Evolutionary conservation across 2,113 vertebrate species (phyloP).

Genomic region (Halcyon senegalensis): DNA sequence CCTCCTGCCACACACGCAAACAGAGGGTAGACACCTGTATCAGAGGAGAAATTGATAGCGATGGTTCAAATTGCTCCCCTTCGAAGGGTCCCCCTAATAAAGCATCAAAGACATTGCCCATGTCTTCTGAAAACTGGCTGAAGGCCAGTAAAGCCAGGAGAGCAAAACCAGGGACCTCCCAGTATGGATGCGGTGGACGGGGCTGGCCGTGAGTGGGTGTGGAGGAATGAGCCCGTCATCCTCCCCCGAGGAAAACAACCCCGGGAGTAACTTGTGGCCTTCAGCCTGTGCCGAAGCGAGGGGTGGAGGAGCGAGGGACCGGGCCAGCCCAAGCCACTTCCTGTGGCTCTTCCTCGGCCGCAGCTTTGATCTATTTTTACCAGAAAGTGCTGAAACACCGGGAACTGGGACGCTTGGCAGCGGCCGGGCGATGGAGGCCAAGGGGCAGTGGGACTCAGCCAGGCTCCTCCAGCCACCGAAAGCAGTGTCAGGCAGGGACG

Average conservation of each 20-base stretch:
- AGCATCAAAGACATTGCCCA: fast-evolving
- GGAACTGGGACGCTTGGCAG: not conserved
- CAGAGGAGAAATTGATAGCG: not conserved
- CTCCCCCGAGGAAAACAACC: not conserved
- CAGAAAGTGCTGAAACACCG: not conserved
- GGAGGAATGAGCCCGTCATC: not conserved
- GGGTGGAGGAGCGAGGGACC: not conserved
- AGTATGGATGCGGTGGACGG: fast-evolving
- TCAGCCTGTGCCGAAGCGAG: not conserved
- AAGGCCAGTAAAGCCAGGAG: not conserved
- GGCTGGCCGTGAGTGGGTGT: not conserved
- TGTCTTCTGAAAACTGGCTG: not conserved
- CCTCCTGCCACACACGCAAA: not conserved
- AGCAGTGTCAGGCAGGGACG: not conserved
- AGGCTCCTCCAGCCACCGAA: not conserved
- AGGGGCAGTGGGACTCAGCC: fast-evolving
- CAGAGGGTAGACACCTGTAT: too few relatives aligned
- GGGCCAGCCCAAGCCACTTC: not conserved
- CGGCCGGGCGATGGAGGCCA: fast-evolving
- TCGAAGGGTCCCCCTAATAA: not conserved
- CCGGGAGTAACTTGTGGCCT: not conserved
- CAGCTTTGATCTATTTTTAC: slow-evolving; percentile 59
- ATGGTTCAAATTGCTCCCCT: not conserved
- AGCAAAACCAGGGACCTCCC: not conserved
- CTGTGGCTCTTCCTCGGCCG: not conserved